These are phyloP conservation scores for Amyelois transitella DNA, from an alignment of 1,140 invertebrate species.

Conservation along the genomic window DNA sequence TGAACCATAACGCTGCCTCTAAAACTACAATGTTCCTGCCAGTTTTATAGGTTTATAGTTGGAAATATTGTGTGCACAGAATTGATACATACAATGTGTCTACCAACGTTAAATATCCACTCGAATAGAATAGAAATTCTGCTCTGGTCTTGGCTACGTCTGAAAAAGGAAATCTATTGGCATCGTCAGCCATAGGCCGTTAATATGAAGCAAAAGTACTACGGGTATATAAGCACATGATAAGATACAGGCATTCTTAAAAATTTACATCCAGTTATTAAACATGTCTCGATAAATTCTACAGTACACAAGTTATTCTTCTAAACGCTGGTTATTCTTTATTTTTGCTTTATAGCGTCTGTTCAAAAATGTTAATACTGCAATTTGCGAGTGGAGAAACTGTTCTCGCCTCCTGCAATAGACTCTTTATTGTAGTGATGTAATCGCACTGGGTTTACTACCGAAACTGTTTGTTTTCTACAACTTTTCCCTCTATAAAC, in stretches of 20 bases:
- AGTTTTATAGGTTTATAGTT: neutral
- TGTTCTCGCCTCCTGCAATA: constrained; percentile 9
- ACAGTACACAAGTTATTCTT: constrained; percentile 8
- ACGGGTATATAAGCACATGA: no score
- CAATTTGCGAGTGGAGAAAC: constrained; percentile 39
- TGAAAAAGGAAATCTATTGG: no score
- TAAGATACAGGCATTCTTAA: no score
- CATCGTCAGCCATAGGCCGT: no score
- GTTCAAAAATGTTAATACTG: constrained; percentile 58
- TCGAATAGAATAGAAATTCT: no score
- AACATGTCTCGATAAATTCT: neutral
- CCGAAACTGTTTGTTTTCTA: constrained; percentile 23
- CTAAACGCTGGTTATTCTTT: neutral
- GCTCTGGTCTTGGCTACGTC: no score
- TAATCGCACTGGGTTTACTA: constrained; percentile 29
- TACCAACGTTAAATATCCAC: no score
- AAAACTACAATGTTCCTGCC: constrained; percentile 33
- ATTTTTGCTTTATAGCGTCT: constrained; percentile 41
- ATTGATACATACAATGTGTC: neutral
- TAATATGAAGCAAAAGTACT: no score
- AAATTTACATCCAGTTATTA: no score
- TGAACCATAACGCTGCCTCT: constrained; percentile 29
- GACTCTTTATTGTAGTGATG: constrained; percentile 24
- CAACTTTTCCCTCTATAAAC: constrained; percentile 19
- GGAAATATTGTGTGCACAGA: neutral